phyloP scores from a whole-genome alignment of 2,888 invertebrate species.

The Operophtera brumata region DNA sequence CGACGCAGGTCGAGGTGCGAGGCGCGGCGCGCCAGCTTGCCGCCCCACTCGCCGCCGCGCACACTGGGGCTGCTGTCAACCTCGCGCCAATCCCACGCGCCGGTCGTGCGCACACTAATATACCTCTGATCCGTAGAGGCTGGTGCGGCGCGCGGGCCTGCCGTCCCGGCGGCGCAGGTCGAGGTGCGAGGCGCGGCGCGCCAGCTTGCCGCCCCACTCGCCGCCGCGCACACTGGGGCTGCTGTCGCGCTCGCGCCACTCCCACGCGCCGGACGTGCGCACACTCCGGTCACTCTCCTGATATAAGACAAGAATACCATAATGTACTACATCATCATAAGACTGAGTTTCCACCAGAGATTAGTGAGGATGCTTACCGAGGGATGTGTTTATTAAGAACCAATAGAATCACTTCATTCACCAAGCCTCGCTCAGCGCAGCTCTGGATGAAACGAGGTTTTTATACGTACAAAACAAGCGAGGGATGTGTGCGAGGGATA shows the following conservation, averaged over 20 bases:
- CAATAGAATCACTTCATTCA: too few relatives aligned
- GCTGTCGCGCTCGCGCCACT: slow-evolving; percentile 69
- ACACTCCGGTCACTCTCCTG: slow-evolving; percentile 72
- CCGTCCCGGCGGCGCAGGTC: slow-evolving; percentile 57
- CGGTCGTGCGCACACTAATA: slow-evolving; percentile 57
- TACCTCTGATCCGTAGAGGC: slow-evolving; percentile 68
- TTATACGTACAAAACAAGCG: too few relatives aligned
- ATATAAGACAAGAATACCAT: neutral
- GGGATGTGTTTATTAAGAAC: too few relatives aligned
- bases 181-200: slow-evolving; percentile 71
- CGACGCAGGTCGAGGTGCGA: slow-evolving; percentile 69
- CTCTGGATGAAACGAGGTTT: too few relatives aligned
- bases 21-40: slow-evolving; percentile 61
- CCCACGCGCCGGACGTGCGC: slow-evolving; percentile 61
- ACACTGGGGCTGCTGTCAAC: slow-evolving; percentile 65
- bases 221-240: slow-evolving; percentile 60
- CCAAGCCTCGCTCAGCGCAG: too few relatives aligned
- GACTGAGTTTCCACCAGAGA: too few relatives aligned
- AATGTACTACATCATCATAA: too few relatives aligned
- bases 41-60: too few relatives aligned
- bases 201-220: slow-evolving; percentile 41
- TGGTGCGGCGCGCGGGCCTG: slow-evolving; percentile 48
- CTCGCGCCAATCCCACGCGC: slow-evolving; percentile 68
- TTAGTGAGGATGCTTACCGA: too few relatives aligned
- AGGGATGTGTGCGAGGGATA: too few relatives aligned